Conservation (phyloP, 2,888 invertebrate genomes). For the Labia minor region DNA sequence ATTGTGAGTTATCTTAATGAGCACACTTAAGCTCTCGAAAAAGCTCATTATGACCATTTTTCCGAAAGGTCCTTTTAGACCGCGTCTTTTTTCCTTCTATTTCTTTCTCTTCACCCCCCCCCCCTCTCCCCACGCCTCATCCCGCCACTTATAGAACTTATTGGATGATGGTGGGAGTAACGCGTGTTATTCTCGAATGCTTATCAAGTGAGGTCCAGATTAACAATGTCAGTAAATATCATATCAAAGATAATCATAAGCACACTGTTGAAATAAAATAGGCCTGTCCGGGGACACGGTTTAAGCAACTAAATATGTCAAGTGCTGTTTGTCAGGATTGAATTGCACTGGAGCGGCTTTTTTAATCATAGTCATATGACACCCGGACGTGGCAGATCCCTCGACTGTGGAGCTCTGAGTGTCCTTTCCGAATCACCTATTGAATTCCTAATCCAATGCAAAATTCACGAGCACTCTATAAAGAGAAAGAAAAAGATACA, state of each 20-base stretch:
- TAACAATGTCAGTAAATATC: slow-evolving; percentile 13
- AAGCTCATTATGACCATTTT: background rate
- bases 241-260: background rate
- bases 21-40: slow-evolving; percentile 5
- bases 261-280: background rate
- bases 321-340: background rate
- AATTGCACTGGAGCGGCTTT: background rate
- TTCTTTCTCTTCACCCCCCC: background rate
- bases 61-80: background rate
- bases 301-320: slow-evolving; percentile 8
- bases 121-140: no score
- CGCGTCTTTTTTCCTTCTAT: background rate
- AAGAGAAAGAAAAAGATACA: background rate
- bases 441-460: background rate
- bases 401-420: background rate
- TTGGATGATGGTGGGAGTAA: no score
- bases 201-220: background rate
- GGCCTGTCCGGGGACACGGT: background rate
- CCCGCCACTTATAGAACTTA: no score
- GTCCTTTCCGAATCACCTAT: background rate
- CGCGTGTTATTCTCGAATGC: background rate
- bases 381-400: background rate
- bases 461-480: background rate
- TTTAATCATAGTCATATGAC: background rate
- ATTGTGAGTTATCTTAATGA: background rate